Base-by-base conservation (phyloP, 2,888 invertebrate genomes). In the Sminthurides aquaticus region DNA sequence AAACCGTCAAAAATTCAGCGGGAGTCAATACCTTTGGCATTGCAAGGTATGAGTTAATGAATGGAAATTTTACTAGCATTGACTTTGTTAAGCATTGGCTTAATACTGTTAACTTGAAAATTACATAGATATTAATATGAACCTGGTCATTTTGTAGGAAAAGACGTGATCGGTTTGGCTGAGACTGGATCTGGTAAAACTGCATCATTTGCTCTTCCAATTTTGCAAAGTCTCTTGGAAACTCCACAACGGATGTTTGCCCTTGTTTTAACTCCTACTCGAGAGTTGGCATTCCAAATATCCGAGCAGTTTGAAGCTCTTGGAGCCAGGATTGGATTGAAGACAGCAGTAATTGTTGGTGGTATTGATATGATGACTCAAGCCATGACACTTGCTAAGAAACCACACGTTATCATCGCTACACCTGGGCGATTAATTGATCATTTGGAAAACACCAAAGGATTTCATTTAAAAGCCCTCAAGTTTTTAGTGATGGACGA, bases 281-380 rank as follows among this genome's bases (percentile, higher is more conserved):
- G 99, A 79, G 99, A 99, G 80, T 81, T 99, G 76, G 99, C 99
- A 2, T 95, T 95, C 78, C 99, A 99, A 80, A 99, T 99, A 77
- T 90, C 92, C 0, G 98, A 99, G 80, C 99, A 99, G 78, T 94
- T 99, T 82, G 93, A 96, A 79, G 98, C 98, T 2, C 82, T 99
- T 67, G 98, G 91, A 63, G 84, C 90, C 18, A 85, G 86, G 68
- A 92, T 99, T 77, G 97, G 97, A 49, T 89, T 99, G 0, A 93
- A 94, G 82, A 91, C 91, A 80, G 92, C 88, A 62, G 97, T 98
- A 0, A 89, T 99, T 76, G 98, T 99, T 2, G 99, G 99, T 57
- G 99, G 99, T 0, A 94, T 98, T 86, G 98, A 99, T 77, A 97
- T 97, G 94, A 90, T 92, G 77, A 88, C 93, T 0, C 99, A 99